Percentiles rank a stretch among this genome's conserved stretches.
Evolutionary conservation across 2,888 invertebrate genomes (phyloP).

Genomic region (Rhingia campestris): DNA sequence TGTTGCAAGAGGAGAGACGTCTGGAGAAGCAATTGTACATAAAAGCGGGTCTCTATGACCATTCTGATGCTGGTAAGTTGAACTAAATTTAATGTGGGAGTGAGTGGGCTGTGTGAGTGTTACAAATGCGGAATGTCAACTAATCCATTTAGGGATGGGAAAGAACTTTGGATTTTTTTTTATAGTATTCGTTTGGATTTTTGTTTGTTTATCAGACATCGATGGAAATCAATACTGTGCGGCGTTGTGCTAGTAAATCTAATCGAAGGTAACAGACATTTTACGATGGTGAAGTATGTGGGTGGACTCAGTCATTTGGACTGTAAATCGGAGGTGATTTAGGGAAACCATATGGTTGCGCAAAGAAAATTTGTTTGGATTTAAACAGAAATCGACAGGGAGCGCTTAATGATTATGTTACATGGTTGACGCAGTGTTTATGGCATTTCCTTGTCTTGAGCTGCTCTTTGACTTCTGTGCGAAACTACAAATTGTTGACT

Average conservation of each 20-base stretch:
- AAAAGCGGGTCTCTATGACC: slow-evolving; percentile 87
- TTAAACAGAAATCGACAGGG: background rate
- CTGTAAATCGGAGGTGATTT: slow-evolving; percentile 32
- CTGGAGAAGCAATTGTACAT: slow-evolving; percentile 90
- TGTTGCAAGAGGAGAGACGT: slow-evolving; percentile 91
- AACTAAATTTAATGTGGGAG: slow-evolving; percentile 42
- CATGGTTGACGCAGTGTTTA: background rate
- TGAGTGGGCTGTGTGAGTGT: slow-evolving; percentile 15
- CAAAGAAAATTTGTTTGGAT: slow-evolving; percentile 6
- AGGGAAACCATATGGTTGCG: slow-evolving; percentile 53
- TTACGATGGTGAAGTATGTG: background rate
- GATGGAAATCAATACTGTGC: slow-evolving; percentile 58
- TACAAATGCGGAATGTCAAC: slow-evolving; percentile 55
- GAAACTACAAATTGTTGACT: background rate
- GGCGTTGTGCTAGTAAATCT: slow-evolving; percentile 55
- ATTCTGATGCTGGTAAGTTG: slow-evolving; percentile 85
- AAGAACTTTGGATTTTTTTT: slow-evolving; percentile 59
- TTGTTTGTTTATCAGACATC: slow-evolving; percentile 45
- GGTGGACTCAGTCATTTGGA: slow-evolving; percentile 44
- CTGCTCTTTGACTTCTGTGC: background rate
- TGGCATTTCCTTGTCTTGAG: slow-evolving; percentile 3
- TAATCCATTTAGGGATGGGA: slow-evolving; percentile 66
- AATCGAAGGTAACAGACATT: slow-evolving; percentile 63
- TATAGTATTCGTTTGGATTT: slow-evolving; percentile 8
- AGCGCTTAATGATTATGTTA: background rate